Evolutionary conservation across 2,113 vertebrate species (phyloP), one percentile per base, ranked within the genome.

Genomic region (Thomomys bottae): DNA sequence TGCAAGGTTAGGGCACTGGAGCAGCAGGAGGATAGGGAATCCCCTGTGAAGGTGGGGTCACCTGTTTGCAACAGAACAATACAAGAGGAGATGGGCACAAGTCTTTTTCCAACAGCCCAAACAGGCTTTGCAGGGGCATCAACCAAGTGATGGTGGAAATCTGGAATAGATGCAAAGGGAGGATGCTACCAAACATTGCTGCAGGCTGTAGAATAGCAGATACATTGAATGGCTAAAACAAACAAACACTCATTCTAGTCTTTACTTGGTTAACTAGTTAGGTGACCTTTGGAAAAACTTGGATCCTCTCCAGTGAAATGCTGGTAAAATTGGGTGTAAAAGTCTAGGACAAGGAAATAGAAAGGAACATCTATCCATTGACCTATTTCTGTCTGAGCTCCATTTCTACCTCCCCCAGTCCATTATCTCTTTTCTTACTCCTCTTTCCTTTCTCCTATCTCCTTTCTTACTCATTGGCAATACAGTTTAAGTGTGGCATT

Each of bases 341-440:
- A 30, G 32, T 68, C 36, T 24, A 71, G 38, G 24, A 24, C 32
- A 28, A 63, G 57, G 71, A 49, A 28, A 40, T 26, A 9, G 42
- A 34, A 34, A 45, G 2, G 14, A 7, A 3, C 77, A 68, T 36
- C 61, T n/a, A 11, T 34, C 32, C 32, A 61, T 67, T 23, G 3
- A 49, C 32, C 14, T n/a, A 18, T 28, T 34, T 2, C 32, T 70
- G 18, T n/a, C n/a, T 28, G 5, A 34, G 34, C 70, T 42, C 70
- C 20, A 9, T 9, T 78, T 15, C 26, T 6, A 54, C 2, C 2
- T 30, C 32, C 38, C 17, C 0, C 18, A 14, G 8, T 21, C 2
- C 15, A 21, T 42, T 15, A 3, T 64, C 66, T 49, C 40, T n/a
- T 23, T 71, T 45, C 11, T 84, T 11, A 26, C 4, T 49, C 66